Evolutionary conservation across 2,888 invertebrate species (phyloP).

Genomic region (Sarcophaga subvicina): DNA sequence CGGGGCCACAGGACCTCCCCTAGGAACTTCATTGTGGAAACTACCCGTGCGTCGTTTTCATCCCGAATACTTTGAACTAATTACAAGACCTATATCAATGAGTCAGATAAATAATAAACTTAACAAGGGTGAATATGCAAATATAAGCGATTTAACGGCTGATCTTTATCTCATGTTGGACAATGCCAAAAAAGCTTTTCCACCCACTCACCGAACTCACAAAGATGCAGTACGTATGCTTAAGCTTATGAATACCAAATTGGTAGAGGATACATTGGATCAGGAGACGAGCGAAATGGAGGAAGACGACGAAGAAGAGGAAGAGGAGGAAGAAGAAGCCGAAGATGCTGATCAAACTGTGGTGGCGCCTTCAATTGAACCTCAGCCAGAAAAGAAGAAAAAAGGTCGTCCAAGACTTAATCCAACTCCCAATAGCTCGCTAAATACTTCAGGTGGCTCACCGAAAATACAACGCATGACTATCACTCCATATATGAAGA

Average conservation of each 20-base stretch:
- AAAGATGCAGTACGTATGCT: slow-evolving; percentile 93
- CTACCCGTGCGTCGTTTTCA: slow-evolving; percentile 95
- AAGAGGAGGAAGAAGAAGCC: slow-evolving; percentile 63
- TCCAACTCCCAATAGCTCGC: slow-evolving; percentile 73
- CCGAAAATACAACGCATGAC: slow-evolving; percentile 79
- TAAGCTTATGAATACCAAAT: slow-evolving; percentile 91
- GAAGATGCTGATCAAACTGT: slow-evolving; percentile 65
- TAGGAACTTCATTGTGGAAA: slow-evolving; percentile 96
- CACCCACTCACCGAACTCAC: slow-evolving; percentile 90
- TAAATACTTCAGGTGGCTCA: slow-evolving; percentile 55
- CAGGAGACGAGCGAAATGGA: slow-evolving; percentile 76
- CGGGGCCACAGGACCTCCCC: slow-evolving; percentile 86
- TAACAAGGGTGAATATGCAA: slow-evolving; percentile 91
- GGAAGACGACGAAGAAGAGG: slow-evolving; percentile 73
- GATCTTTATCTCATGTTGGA: slow-evolving; percentile 98
- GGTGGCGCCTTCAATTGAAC: slow-evolving; percentile 59
- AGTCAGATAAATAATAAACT: slow-evolving; percentile 94
- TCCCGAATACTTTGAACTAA: slow-evolving; percentile 98
- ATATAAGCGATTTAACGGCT: slow-evolving; percentile 93
- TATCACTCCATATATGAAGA: slow-evolving; percentile 84
- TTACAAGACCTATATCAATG: slow-evolving; percentile 96
- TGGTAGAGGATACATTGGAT: slow-evolving; percentile 82
- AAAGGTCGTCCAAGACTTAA: slow-evolving; percentile 79
- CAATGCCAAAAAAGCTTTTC: slow-evolving; percentile 96
- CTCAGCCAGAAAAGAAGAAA: slow-evolving; percentile 72